Evolutionary conservation across 2,113 vertebrate species (phyloP).

Genomic region (Gorsachius goisagi): DNA sequence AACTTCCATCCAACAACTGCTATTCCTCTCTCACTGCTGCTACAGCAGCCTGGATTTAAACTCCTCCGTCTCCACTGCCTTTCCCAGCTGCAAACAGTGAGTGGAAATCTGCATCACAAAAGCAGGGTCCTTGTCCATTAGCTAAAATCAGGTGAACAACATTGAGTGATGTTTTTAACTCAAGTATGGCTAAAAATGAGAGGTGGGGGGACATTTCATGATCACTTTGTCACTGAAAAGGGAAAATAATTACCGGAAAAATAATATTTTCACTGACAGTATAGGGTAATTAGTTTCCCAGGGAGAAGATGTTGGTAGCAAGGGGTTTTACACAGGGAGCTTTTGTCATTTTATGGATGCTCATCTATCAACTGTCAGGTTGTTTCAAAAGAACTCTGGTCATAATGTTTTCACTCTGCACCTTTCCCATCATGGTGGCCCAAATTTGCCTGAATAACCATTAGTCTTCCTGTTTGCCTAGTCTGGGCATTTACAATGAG

Average conservation of each 20-base stretch:
- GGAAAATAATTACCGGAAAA: constrained; percentile 73
- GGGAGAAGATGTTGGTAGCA: constrained; percentile 72
- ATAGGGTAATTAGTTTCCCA: constrained; percentile 81
- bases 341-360: constrained; percentile 84
- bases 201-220: not conserved
- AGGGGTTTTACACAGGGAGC: constrained; percentile 74
- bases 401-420: constrained; percentile 79
- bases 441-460: constrained; percentile 74
- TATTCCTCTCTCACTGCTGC: not conserved
- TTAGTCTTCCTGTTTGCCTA: constrained; percentile 79
- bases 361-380: constrained; percentile 88
- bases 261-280: constrained; percentile 80
- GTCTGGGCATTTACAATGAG: constrained; percentile 73
- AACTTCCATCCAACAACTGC: not conserved
- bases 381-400: constrained; percentile 77
- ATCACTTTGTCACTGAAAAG: constrained; percentile 50
- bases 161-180: not conserved
- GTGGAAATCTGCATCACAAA: not conserved
- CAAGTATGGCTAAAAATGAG: not conserved
- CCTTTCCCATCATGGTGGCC: constrained; percentile 81
- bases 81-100: not conserved
- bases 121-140: not conserved
- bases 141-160: not conserved
- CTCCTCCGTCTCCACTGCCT: not conserved
- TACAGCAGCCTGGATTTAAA: not conserved